phyloP scores from a whole-genome alignment of 2,797 vertebrate species.

The Melanotaenia boesemani region DNA sequence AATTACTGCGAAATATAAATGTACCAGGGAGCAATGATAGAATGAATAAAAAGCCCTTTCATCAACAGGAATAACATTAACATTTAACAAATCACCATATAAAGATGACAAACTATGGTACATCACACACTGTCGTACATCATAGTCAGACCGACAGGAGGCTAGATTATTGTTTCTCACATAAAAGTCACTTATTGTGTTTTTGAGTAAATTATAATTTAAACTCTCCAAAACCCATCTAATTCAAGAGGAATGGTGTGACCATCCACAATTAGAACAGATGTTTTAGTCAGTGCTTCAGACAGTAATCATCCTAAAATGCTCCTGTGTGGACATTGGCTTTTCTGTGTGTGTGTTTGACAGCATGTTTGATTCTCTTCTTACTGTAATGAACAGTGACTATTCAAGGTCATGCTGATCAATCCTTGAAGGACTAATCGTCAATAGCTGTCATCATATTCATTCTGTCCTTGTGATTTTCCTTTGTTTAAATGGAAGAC shows the following conservation, averaged over 20 bases:
- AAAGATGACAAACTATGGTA: neutral
- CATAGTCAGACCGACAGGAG: too few species aligned
- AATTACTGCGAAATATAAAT: neutral
- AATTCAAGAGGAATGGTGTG: neutral
- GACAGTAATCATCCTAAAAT: conserved; percentile 41
- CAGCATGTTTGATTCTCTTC: conserved; percentile 15
- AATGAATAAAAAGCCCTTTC: neutral
- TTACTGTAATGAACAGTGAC: conserved; percentile 65
- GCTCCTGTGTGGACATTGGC: conserved; percentile 37
- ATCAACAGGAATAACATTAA: neutral
- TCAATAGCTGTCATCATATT: conserved; percentile 7
- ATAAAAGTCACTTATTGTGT: neutral
- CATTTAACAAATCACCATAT: neutral
- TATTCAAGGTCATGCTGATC: conserved; percentile 72
- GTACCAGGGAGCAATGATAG: neutral
- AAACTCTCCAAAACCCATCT: neutral
- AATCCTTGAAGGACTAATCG: conserved; percentile 67
- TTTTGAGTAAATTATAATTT: neutral
- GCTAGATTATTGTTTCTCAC: neutral
- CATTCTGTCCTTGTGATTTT: conserved; percentile 12
- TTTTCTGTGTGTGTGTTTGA: neutral
- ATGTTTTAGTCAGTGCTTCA: conserved; percentile 11
- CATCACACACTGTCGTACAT: too few species aligned
- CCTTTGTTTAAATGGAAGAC: conserved; percentile 15
- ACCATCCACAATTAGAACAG: neutral